Conservation (phyloP, 2,113 vertebrate species). For the Noctilio leporinus region DNA sequence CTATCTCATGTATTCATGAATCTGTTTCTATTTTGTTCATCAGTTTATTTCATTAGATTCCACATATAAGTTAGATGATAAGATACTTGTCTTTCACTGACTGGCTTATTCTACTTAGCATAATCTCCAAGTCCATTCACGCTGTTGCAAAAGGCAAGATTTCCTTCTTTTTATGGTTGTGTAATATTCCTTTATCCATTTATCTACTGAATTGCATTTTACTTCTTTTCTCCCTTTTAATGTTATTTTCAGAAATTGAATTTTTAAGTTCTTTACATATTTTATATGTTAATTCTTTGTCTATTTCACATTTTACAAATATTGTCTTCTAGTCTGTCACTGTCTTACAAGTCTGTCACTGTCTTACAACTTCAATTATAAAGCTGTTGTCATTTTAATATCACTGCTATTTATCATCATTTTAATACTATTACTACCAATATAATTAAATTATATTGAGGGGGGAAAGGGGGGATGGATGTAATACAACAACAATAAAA, state of each 20-base stretch:
- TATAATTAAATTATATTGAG: not conserved
- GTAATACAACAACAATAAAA: no score
- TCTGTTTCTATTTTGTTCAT: no score
- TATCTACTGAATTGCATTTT: not conserved
- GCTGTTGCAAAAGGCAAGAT: no score
- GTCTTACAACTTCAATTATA: not conserved
- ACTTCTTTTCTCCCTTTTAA: not conserved
- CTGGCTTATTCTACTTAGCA: no score
- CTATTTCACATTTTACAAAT: not conserved
- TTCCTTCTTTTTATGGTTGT: no score
- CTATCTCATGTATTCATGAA: no score
- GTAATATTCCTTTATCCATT: no score
- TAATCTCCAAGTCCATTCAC: no score
- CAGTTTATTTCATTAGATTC: no score
- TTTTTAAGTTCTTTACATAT: not conserved
- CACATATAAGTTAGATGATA: no score
- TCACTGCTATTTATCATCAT: not conserved
- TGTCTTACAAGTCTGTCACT: not conserved
- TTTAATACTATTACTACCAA: not conserved
- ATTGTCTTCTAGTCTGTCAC: not conserved
- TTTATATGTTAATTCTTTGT: not conserved
- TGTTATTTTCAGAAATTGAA: not conserved
- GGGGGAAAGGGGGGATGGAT: no score
- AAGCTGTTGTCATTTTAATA: not conserved
- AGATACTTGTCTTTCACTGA: no score